Evolutionary conservation across 2,888 invertebrate species (phyloP).

Genomic region (Dynastes grantii): DNA sequence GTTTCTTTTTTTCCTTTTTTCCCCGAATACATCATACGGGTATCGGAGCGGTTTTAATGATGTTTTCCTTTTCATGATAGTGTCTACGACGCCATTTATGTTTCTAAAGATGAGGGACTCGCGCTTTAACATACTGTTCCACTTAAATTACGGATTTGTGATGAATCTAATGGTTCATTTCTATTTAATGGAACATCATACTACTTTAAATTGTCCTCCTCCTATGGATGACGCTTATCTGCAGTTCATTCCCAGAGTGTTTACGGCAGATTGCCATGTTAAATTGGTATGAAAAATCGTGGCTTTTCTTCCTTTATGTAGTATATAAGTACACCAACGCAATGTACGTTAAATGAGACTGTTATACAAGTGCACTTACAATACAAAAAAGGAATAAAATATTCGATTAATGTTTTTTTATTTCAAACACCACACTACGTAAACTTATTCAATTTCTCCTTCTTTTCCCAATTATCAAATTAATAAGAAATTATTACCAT

Average conservation of each 20-base stretch:
- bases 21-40: constrained; percentile 90
- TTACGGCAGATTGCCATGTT: constrained; percentile 1
- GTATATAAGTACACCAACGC: too few relatives aligned
- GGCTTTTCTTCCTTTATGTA: too few relatives aligned
- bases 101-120: constrained; percentile 71
- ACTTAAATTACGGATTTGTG: neutral
- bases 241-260: neutral
- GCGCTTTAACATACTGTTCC: constrained; percentile 84
- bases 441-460: too few relatives aligned
- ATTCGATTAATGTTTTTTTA: too few relatives aligned
- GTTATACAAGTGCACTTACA: too few relatives aligned
- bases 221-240: neutral
- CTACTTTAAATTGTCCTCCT: neutral
- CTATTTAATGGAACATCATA: constrained; percentile 14
- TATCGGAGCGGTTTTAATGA: constrained; percentile 87
- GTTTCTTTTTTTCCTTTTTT: constrained; percentile 84
- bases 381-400: too few relatives aligned
- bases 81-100: constrained; percentile 76
- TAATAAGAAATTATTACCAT: too few relatives aligned
- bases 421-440: too few relatives aligned
- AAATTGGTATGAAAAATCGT: too few relatives aligned
- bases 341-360: too few relatives aligned
- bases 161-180: constrained; percentile 2
- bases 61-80: constrained; percentile 82
- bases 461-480: too few relatives aligned